Evolutionary conservation across 53 echinoderm and acorn worm genomes (phyloP).

Genomic region (Stichopus horrens): DNA sequence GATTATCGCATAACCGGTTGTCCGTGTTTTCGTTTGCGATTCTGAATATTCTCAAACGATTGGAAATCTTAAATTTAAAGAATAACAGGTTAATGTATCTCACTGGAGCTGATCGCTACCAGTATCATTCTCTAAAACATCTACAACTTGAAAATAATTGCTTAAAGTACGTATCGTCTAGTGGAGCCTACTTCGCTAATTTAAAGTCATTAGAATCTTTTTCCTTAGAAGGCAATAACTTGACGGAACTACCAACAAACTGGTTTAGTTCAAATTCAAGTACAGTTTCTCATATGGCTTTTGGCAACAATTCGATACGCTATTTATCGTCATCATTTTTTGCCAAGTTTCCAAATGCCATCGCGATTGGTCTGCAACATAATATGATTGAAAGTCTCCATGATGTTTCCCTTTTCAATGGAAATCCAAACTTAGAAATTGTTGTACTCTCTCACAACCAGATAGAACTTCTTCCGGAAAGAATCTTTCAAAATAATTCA

Average conservation of each 20-base stretch:
- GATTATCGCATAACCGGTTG: not conserved
- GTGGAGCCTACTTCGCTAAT: not conserved
- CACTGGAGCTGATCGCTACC: not conserved
- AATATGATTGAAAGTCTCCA: not conserved
- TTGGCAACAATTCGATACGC: not conserved
- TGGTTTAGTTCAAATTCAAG: not conserved
- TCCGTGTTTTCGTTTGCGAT: not conserved
- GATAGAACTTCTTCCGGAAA: not conserved
- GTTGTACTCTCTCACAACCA: not conserved
- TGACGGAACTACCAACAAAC: not conserved
- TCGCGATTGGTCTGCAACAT: not conserved
- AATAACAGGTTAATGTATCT: not conserved
- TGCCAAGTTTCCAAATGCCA: not conserved
- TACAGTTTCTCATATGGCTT: not conserved
- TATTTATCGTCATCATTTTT: not conserved
- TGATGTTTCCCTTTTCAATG: not conserved
- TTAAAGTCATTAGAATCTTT: not conserved
- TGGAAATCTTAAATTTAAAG: not conserved
- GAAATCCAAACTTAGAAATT: not conserved
- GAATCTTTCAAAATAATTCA: not conserved
- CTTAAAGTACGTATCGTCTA: not conserved
- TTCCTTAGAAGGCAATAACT: not conserved
- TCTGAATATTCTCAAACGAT: not conserved
- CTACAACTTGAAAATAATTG: not conserved
- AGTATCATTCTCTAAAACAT: not conserved